Evolutionary conservation across 2,797 vertebrate species (phyloP), one percentile per base, ranked within the genome.

Genomic region (Phrynocephalus guinanensis): DNA sequence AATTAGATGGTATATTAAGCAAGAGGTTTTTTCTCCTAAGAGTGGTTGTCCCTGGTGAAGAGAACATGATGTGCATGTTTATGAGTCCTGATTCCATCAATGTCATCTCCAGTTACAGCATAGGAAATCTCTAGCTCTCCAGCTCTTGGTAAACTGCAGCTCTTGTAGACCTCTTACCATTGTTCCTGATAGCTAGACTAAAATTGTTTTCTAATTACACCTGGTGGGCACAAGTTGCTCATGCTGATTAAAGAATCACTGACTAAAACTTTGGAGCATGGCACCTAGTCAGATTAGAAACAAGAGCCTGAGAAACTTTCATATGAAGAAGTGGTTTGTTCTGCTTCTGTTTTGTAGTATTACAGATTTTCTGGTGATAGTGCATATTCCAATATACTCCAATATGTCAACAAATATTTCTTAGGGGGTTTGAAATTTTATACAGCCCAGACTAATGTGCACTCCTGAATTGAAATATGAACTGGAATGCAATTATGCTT

Each of bases 1-100:
- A 87, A 82, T 30, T 68, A 13, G 66, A 89, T 84, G 28, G 67
- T 6, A 89, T 63, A 30, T 76, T 76, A 76, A 76, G 50, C 50
- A 82, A 77, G 71, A 68, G 71, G 8, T 30, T 81, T 52, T 82
- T 81, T 52, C 70, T 67, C 16, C 60, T 50, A 85, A 67, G 26
- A 81, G 63, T 20, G 15, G 28, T 71, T 79, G 44, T 63, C 67
- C 79, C 71, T 50, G 28, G 56, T 26, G n/a, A 16, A 79, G 67
- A 18, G 15, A 24, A 16, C 33, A 83, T 68, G 30, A 22, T 63
- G 28, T 72, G 48, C 48, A 87, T 66, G 28, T 24, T 10, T 79
- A 79, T 79, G 67, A 60, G 70, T 5, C 8, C 52, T 66, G 28
- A 84, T 72, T 88, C 44, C 38, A 13, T 66, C 8, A 79, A 15